Evolutionary conservation across 2,797 vertebrate species (phyloP).

Genomic region (Protonibea diacanthus): DNA sequence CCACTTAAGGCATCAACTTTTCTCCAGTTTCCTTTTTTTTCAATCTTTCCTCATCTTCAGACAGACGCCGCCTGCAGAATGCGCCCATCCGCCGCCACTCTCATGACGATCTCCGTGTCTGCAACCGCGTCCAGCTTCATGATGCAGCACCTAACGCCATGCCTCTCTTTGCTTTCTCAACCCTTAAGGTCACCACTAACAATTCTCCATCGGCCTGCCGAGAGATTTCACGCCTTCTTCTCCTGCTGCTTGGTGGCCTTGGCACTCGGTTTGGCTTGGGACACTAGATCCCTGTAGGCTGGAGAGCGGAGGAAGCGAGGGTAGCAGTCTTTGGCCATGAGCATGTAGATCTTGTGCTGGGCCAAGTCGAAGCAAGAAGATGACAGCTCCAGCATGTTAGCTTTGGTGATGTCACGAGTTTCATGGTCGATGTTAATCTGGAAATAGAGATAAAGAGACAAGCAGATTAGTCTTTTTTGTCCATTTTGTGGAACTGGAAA

Average conservation of each 20-base stretch:
- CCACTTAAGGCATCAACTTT: constrained; percentile 25
- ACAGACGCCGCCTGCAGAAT: not conserved
- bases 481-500: not conserved
- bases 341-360: constrained; percentile 86
- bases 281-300: constrained; percentile 78
- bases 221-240: constrained; percentile 66
- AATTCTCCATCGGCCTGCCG: not conserved
- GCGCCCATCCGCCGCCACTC: constrained; percentile 3
- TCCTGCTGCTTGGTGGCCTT: constrained; percentile 54
- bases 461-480: constrained; percentile 23
- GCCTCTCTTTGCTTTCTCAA: constrained; percentile 35
- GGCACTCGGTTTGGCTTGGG: constrained; percentile 69
- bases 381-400: constrained; percentile 79
- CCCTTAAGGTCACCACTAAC: constrained; percentile 34
- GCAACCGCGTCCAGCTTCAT: constrained; percentile 17
- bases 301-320: constrained; percentile 86
- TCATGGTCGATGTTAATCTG: constrained; percentile 89
- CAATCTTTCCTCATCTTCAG: not conserved
- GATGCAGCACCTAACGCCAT: constrained; percentile 26
- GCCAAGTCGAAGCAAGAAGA: constrained; percentile 82
- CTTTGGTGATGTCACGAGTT: constrained; percentile 86
- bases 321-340: constrained; percentile 90
- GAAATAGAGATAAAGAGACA: not conserved
- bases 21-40: not conserved
- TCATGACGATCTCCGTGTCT: constrained; percentile 21